Conservation (phyloP, 2,888 invertebrate species). For the Lasioglossum marginatum region DNA sequence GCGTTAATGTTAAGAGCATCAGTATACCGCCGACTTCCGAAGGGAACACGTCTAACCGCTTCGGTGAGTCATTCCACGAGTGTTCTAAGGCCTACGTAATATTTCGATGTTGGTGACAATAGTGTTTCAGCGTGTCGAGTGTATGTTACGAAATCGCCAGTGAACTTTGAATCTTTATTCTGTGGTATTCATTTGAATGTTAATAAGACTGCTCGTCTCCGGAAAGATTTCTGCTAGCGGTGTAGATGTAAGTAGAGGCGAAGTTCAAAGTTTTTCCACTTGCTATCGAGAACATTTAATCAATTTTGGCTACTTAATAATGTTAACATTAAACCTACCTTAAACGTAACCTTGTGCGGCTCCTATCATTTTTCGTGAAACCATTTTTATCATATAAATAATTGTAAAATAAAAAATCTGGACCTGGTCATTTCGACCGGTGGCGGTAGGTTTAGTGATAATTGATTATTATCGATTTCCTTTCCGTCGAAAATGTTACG, state of each 20-base stretch:
- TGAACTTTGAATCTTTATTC: not conserved
- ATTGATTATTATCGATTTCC: not conserved
- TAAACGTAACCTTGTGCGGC: too few species aligned
- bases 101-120: not conserved
- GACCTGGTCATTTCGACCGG: too few species aligned
- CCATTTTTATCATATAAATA: too few species aligned
- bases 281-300: not conserved
- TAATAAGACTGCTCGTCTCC: not conserved
- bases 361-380: too few species aligned
- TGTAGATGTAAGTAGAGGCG: not conserved
- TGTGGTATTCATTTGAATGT: not conserved
- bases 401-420: too few species aligned
- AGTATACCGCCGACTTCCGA: constrained; percentile 9
- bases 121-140: not conserved
- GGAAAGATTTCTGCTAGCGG: not conserved
- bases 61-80: not conserved
- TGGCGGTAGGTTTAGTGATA: not conserved
- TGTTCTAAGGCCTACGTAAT: not conserved
- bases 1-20: constrained; percentile 11
- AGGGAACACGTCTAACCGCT: not conserved
- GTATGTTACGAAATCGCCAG: not conserved
- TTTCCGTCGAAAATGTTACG: not conserved
- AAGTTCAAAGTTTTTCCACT: not conserved
- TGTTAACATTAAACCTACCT: not conserved
- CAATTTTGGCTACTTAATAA: not conserved